These are phyloP conservation scores for Taenioides sp. DNA, from an alignment of 2,797 vertebrate genomes.

Conservation along the genomic window DNA sequence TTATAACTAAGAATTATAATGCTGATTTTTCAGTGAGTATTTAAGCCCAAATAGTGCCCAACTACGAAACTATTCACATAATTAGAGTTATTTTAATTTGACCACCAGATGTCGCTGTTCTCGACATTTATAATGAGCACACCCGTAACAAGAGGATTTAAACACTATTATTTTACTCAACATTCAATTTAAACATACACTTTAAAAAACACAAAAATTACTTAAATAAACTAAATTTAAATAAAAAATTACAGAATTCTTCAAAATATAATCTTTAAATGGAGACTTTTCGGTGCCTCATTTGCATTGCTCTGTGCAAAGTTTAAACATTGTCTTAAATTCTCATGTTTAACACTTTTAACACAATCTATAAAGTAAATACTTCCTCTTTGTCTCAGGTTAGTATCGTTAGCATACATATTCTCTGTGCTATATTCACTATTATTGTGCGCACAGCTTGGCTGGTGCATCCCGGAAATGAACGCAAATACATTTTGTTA, in stretches of 20 bases:
- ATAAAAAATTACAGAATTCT: constrained; percentile 1
- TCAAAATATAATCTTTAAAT: constrained; percentile 4
- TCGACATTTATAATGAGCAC: not conserved
- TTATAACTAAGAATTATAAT: too few relatives aligned
- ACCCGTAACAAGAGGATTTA: not conserved
- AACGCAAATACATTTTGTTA: too few relatives aligned
- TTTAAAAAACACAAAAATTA: constrained; percentile 7
- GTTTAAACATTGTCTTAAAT: not conserved
- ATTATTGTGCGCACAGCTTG: not conserved
- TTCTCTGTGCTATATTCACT: not conserved
- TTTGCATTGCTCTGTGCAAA: not conserved
- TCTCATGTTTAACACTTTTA: too few relatives aligned
- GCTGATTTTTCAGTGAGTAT: too few relatives aligned
- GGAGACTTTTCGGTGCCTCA: not conserved
- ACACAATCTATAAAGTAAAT: not conserved
- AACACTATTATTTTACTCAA: not conserved
- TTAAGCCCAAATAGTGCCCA: too few relatives aligned
- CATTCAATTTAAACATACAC: not conserved
- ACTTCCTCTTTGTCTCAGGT: not conserved
- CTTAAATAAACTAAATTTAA: not conserved
- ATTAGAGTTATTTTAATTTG: too few relatives aligned
- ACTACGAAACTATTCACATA: too few relatives aligned
- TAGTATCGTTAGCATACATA: too few relatives aligned
- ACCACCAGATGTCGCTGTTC: not conserved
- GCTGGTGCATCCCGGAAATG: not conserved